Evolutionary conservation across 2,888 invertebrate genomes (phyloP).

Genomic region (Diplolepis rosae): DNA sequence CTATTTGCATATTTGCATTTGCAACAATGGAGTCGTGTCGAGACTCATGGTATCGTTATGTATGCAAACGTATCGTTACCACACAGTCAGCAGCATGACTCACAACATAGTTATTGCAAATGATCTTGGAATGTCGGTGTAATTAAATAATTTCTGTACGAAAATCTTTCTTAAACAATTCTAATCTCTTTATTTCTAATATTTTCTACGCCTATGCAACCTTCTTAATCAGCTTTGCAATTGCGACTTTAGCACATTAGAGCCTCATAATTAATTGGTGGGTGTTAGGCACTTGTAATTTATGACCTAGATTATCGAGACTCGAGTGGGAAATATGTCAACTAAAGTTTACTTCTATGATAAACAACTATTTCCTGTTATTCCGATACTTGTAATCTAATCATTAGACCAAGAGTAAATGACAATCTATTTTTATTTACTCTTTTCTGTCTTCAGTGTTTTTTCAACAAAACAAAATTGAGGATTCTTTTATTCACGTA

Average conservation of each 20-base stretch:
- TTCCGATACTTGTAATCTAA: background rate
- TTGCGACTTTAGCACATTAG: background rate
- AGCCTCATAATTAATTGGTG: background rate
- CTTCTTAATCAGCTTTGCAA: background rate
- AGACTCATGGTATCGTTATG: background rate
- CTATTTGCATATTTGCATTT: background rate
- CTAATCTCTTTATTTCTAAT: background rate
- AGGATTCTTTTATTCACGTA: no score
- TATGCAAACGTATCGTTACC: constrained; percentile 3
- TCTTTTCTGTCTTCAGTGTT: no score
- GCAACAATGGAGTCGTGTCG: constrained; percentile 14
- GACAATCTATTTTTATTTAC: no score
- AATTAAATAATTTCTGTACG: constrained; percentile 6
- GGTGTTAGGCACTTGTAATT: constrained; percentile 9
- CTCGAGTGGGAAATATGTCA: constrained; percentile 1
- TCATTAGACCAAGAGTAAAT: no score
- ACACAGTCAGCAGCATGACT: constrained; percentile 14
- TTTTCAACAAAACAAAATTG: no score
- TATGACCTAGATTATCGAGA: constrained; percentile 7
- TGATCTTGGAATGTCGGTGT: constrained; percentile 17
- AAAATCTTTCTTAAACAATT: background rate
- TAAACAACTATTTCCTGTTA: background rate
- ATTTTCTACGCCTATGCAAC: background rate
- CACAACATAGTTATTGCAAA: constrained; percentile 25
- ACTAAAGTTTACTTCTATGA: background rate